These are phyloP conservation scores for Stramonita haemastoma DNA, from an alignment of 2,888 invertebrate genomes.

Conservation along the genomic window DNA sequence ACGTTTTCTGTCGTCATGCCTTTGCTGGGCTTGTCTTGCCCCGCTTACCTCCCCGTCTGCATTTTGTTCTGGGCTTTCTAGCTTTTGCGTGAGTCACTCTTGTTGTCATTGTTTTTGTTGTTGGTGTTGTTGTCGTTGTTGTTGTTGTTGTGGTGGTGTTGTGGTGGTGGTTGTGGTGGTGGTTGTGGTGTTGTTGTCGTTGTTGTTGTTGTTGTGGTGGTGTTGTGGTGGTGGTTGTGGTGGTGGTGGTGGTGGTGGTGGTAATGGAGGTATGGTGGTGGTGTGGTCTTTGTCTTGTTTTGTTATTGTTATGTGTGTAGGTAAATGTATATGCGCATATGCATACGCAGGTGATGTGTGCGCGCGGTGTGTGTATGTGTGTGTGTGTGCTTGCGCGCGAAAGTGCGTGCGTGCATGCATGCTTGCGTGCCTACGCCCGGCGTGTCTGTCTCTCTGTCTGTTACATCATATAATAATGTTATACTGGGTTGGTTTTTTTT, in stretches of 20 bases:
- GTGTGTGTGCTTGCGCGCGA: no score
- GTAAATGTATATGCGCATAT: no score
- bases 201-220: not conserved
- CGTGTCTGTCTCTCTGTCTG: no score
- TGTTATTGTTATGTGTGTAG: no score
- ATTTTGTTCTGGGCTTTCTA: not conserved
- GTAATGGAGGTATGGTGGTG: no score
- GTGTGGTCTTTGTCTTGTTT: no score
- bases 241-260: not conserved
- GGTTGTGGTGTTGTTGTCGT: not conserved
- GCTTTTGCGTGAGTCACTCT: not conserved
- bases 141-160: not conserved
- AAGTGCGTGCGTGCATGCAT: no score
- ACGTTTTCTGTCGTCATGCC: not conserved
- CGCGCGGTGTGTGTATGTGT: no score
- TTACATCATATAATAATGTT: no score
- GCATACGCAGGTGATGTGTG: no score
- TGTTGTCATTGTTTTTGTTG: not conserved
- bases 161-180: not conserved
- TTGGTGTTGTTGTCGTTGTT: not conserved
- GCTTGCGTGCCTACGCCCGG: no score
- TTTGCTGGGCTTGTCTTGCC: not conserved
- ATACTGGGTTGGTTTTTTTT: no score
- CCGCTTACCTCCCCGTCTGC: conserved; percentile 9
- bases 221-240: not conserved